Conservation (phyloP, 2,797 vertebrate species). For the Eutrigla gurnardus region DNA sequence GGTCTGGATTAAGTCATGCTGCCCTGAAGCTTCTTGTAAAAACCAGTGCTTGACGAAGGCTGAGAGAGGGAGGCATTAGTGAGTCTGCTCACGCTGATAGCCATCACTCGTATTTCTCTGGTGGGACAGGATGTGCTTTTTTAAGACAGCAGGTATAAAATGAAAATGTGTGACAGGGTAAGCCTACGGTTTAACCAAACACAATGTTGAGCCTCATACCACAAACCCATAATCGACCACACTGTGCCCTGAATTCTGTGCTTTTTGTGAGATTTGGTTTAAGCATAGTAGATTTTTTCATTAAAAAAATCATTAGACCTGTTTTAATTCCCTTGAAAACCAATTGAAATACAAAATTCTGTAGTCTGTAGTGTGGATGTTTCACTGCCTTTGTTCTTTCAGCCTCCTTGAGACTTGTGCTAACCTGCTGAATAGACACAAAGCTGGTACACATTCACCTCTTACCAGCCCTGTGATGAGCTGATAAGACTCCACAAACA, state of each 20-base stretch:
- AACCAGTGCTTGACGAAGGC: neutral
- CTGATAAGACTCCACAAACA: slow-evolving; percentile 1
- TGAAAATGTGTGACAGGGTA: slow-evolving; percentile 15
- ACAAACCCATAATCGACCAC: neutral
- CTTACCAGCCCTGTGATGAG: neutral
- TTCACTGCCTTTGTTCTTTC: neutral
- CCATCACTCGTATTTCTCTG: slow-evolving; percentile 33
- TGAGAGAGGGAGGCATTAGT: slow-evolving; percentile 34
- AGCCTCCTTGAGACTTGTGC: neutral
- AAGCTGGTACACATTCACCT: neutral
- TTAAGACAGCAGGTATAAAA: slow-evolving; percentile 29
- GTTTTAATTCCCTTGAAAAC: neutral
- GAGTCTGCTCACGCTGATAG: slow-evolving; percentile 26
- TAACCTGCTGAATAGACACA: neutral
- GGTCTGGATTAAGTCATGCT: neutral
- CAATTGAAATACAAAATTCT: neutral
- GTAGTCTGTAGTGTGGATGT: neutral
- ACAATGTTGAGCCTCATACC: neutral
- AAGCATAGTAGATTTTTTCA: neutral
- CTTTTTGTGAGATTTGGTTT: neutral
- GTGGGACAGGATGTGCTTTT: slow-evolving; percentile 38
- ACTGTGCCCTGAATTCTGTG: neutral
- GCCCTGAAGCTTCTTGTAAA: neutral
- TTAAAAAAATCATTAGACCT: too few relatives aligned
- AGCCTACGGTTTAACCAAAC: neutral